Evolutionary conservation across 1,140 invertebrate species (phyloP).

Genomic region (Drosophila burlai): DNA sequence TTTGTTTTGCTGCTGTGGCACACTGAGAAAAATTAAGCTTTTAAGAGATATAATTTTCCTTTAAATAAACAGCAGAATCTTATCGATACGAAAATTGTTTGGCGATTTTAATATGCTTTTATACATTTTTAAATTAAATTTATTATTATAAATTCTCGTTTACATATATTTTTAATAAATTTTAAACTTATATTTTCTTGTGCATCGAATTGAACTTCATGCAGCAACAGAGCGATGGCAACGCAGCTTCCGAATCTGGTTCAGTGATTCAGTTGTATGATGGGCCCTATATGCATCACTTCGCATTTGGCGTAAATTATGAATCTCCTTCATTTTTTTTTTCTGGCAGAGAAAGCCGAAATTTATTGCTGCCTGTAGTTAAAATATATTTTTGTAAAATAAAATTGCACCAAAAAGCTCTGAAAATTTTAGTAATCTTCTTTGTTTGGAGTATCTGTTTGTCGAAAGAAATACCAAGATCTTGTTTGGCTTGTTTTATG

Average conservation of each 20-base stretch:
- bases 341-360: conserved; percentile 49
- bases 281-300: conserved; percentile 11
- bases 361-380: conserved; percentile 32
- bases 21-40: neutral
- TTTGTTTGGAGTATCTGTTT: neutral
- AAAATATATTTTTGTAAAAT: conserved; percentile 2
- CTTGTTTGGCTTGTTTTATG: neutral
- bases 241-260: conserved; percentile 24
- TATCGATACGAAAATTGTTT: neutral
- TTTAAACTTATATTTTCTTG: neutral
- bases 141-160: neutral
- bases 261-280: conserved; percentile 7
- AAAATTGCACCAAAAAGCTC: neutral
- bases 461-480: neutral
- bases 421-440: neutral
- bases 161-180: no score
- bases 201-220: conserved; percentile 13
- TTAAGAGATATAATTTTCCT: neutral
- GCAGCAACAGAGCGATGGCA: conserved; percentile 12
- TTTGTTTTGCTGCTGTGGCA: conserved; percentile 17
- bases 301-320: conserved; percentile 28
- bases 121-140: neutral
- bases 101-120: neutral
- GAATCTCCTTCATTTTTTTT: neutral
- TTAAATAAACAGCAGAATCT: no score